Base-by-base conservation (phyloP, 2,888 invertebrate genomes). In the Diarsia mendica region DNA sequence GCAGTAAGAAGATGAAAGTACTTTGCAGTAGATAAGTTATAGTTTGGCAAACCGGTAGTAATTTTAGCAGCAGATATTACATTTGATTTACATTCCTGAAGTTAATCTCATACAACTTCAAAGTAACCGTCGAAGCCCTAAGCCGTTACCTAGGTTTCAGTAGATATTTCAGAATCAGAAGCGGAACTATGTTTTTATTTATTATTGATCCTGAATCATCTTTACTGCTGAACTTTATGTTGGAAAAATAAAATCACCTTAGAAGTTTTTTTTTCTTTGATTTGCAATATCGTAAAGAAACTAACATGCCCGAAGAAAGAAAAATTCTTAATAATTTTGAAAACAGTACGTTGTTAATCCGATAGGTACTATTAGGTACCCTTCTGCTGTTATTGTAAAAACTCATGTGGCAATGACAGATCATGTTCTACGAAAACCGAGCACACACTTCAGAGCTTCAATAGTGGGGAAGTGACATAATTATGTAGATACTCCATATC, bases 401-500 rank as follows among this genome's bases (percentile, higher is more conserved):
- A 28, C 18, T 18, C 0, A 58, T 18, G 15, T 28, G 3, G 9
- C 28, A 44, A 63, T 33, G 3, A 44, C 15, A 58, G 9, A 71
- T 33, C 44, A 33, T 23, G 6, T 63, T 61, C 20, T 46, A 67
- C 49, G 10, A 72, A 53, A 66, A 55, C 23, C 11, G 48, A 60
- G 9, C 75, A 51, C 55, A 67, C 49, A 55, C 15, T 53, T 66
- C 46, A 20, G 3, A 58, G 23, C 3, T 39, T 67, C 23, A 66
- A 28, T 28, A 28, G 28, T 28, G 28, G 33, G 53, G 65, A 80
- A 75, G 64, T 79, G 79, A 60, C 53, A 80, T 80, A 44, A 68
- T 60, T 79, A 53, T 64, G 58, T 44, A 46, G 64, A 78, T 67
- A 75, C 49, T 66, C 61, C 69, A 70, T 70, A 81, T 76, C 69